A percentile compares a stretch with the other conserved stretches of the same genome.
These are phyloP conservation scores for Parnassius orleans DNA, from an alignment of 2,888 invertebrate species.

Conservation along the genomic window DNA sequence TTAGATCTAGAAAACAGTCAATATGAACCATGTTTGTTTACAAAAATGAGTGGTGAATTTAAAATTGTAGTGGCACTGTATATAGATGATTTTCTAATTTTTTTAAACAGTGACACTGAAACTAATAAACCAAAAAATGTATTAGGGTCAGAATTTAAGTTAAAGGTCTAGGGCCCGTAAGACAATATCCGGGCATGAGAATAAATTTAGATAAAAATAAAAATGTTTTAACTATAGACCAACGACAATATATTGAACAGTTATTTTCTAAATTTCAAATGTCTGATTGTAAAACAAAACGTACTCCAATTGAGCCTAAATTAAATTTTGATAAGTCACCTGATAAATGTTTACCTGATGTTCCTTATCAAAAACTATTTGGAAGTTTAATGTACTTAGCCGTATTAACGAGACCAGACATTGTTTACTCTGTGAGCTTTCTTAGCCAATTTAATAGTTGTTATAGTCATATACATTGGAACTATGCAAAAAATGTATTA, in stretches of 20 bases:
- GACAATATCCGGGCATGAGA: conserved; percentile 5
- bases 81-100: too few species aligned
- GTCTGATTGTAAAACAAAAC: background rate
- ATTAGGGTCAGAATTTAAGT: background rate
- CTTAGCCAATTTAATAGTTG: background rate
- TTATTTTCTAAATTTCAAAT: background rate
- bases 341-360: background rate
- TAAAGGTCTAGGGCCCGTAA: background rate
- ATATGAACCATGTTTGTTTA: too few species aligned
- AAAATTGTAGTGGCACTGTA: too few species aligned
- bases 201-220: background rate
- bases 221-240: conserved; percentile 1
- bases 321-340: background rate
- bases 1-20: too few species aligned
- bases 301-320: background rate
- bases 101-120: too few species aligned
- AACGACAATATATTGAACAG: conserved; percentile 2
- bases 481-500: background rate
- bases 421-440: background rate
- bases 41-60: too few species aligned
- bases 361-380: background rate
- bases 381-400: too few species aligned
- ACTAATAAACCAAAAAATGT: too few species aligned
- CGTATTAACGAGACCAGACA: background rate
- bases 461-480: background rate